Percentiles rank a stretch among this genome's conserved stretches.
Conservation (phyloP, 2,888 invertebrate species). For the Ormyrus rosae region DNA sequence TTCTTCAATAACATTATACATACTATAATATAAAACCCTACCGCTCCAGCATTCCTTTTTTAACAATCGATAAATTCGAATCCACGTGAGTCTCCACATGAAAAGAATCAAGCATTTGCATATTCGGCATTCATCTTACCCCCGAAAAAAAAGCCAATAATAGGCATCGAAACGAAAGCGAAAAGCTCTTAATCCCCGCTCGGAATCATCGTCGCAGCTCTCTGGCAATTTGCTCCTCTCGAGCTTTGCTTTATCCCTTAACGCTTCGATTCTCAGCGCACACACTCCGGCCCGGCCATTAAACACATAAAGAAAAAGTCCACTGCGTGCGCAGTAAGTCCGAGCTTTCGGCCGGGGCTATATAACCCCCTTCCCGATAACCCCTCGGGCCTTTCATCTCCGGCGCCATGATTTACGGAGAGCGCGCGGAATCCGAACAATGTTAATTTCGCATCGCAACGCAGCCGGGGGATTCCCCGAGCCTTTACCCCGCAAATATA, state of each 20-base stretch:
- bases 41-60: too few species aligned
- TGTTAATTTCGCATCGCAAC: conserved; percentile 72
- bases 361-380: conserved; percentile 43
- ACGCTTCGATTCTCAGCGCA: conserved; percentile 14
- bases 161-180: conserved; percentile 40
- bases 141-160: conserved; percentile 18
- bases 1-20: too few species aligned
- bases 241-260: conserved; percentile 22
- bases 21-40: too few species aligned
- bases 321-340: not conserved
- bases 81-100: too few species aligned
- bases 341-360: conserved; percentile 30
- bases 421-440: conserved; percentile 71
- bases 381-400: conserved; percentile 44
- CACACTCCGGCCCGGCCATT: conserved; percentile 20
- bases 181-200: conserved; percentile 49
- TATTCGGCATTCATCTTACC: too few species aligned
- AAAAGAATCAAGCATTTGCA: too few species aligned
- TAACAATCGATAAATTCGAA: too few species aligned
- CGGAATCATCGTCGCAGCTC: conserved; percentile 24
- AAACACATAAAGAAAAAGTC: conserved; percentile 7
- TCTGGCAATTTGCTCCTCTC: conserved; percentile 41
- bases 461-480: conserved; percentile 55
- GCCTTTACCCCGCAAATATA: conserved; percentile 21
- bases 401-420: conserved; percentile 66